Percentiles rank a stretch among this genome's conserved stretches.
Conservation (phyloP, 1,140 invertebrate species). For the Gonatopus flavifemur region DNA sequence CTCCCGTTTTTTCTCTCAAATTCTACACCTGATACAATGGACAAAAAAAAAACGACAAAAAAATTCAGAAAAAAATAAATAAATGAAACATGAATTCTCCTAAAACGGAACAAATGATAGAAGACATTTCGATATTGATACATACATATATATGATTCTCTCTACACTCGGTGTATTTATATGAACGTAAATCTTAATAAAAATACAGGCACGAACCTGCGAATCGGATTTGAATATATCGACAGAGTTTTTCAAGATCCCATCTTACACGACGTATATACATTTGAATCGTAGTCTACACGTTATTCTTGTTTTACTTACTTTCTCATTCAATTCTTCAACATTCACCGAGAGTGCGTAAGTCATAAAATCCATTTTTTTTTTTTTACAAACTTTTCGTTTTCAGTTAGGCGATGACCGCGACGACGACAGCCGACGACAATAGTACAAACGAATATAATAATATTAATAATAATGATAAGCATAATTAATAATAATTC, state of each 20-base stretch:
- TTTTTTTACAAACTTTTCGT: background rate
- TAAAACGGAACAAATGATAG: too few species aligned
- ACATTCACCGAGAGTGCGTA: slow-evolving; percentile 38
- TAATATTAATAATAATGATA: slow-evolving; percentile 35
- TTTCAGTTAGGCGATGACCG: too few species aligned
- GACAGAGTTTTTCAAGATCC: slow-evolving; percentile 26
- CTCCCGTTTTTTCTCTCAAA: too few species aligned
- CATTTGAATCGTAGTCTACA: slow-evolving; percentile 29
- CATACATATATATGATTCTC: too few species aligned
- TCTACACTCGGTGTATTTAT: too few species aligned
- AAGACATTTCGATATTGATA: too few species aligned
- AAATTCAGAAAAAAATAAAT: too few species aligned
- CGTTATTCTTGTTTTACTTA: slow-evolving; percentile 29
- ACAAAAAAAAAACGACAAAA: too few species aligned
- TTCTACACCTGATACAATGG: too few species aligned
- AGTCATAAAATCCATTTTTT: slow-evolving; percentile 34
- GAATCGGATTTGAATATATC: slow-evolving; percentile 13
- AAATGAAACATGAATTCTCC: too few species aligned
- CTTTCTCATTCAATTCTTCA: slow-evolving; percentile 19
- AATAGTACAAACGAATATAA: slow-evolving; percentile 18
- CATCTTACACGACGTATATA: slow-evolving; percentile 36
- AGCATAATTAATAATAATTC: slow-evolving; percentile 6
- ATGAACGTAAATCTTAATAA: slow-evolving; percentile 35
- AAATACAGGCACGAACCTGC: slow-evolving; percentile 13
- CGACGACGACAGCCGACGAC: too few species aligned